Evolutionary conservation across 2,797 vertebrate genomes (phyloP).

Genomic region (Lophius americanus): DNA sequence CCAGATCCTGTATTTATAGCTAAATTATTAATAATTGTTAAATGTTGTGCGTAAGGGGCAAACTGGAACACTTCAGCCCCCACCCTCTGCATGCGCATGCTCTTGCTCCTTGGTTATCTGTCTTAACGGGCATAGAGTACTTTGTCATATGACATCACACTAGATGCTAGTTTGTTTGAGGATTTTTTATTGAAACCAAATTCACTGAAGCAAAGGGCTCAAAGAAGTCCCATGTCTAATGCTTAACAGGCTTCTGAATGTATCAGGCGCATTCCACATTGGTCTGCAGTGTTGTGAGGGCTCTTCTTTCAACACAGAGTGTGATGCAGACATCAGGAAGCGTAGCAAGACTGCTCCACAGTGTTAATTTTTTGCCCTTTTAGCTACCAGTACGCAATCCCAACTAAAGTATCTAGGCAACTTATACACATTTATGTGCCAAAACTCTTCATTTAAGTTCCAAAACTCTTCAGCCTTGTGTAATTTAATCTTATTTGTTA

Average conservation of each 20-base stretch:
- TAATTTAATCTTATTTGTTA: no score
- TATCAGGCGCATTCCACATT: conserved; percentile 11
- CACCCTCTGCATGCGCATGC: conserved; percentile 17
- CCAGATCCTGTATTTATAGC: no score
- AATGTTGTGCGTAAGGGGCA: no score
- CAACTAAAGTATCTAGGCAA: conserved; percentile 1
- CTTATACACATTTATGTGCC: no score
- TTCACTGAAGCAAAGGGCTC: conserved; percentile 6
- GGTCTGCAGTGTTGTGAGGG: conserved; percentile 15
- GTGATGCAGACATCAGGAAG: no score
- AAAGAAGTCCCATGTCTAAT: conserved; percentile 19
- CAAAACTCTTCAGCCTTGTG: no score
- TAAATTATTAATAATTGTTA: no score
- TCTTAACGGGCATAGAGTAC: conserved; percentile 22
- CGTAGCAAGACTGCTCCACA: not conserved
- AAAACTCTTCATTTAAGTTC: no score
- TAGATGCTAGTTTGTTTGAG: conserved; percentile 34
- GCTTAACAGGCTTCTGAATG: conserved; percentile 33
- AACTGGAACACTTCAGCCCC: no score
- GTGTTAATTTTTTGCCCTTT: conserved; percentile 5
- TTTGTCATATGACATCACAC: conserved; percentile 40
- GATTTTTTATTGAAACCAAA: conserved; percentile 36
- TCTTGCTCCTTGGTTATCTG: conserved; percentile 18
- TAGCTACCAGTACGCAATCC: not conserved
- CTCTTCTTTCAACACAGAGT: not conserved